These are phyloP conservation scores for Timandra comae DNA, from an alignment of 2,888 invertebrate species.

Conservation along the genomic window DNA sequence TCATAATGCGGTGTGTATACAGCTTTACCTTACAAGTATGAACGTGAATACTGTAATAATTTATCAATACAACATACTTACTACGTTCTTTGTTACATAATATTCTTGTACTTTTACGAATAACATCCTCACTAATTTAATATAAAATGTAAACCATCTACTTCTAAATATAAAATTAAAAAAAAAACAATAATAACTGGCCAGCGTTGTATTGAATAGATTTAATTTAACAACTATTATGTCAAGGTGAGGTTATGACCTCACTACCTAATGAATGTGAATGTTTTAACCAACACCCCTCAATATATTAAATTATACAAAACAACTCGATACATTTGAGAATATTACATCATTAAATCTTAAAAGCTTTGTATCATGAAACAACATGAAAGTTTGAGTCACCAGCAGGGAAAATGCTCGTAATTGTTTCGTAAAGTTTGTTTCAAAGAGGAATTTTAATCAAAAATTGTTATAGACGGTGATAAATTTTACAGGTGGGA, in stretches of 20 bases:
- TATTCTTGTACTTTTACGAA: no score
- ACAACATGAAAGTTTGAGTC: slow-evolving; percentile 23
- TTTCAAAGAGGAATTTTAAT: slow-evolving; percentile 24
- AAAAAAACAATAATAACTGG: no score
- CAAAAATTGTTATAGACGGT: slow-evolving; percentile 23
- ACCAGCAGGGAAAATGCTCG: slow-evolving; percentile 21
- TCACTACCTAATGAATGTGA: slow-evolving; percentile 7
- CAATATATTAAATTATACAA: slow-evolving; percentile 19
- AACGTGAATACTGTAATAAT: no score
- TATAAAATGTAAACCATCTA: no score
- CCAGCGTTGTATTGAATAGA: no score
- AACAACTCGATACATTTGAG: slow-evolving; percentile 28
- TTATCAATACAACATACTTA: no score
- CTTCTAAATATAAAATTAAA: no score
- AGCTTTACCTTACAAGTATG: no score
- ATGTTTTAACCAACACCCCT: slow-evolving; percentile 20
- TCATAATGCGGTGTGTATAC: no score
- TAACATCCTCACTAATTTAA: no score
- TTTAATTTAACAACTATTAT: no score
- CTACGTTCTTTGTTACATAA: no score
- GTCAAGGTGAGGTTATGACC: slow-evolving; percentile 8
- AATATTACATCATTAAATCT: slow-evolving; percentile 27
- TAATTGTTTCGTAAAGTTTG: slow-evolving; percentile 24
- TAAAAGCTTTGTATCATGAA: slow-evolving; percentile 22
- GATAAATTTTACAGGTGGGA: slow-evolving; percentile 22